Evolutionary conservation across 1,140 invertebrate species (phyloP).

Genomic region (Drosophila tropicalis): DNA sequence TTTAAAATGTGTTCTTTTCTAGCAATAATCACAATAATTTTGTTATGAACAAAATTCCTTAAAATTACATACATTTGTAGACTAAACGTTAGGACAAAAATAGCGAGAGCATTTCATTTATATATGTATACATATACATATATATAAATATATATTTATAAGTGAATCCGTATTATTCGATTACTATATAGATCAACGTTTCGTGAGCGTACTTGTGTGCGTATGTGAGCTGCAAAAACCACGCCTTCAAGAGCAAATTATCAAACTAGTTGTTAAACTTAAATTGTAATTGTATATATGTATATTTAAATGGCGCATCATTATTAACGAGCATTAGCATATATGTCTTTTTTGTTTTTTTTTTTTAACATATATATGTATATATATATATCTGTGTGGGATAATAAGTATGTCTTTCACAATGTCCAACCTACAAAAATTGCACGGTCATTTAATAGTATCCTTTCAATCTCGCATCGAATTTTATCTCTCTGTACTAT

Average conservation of each 20-base stretch:
- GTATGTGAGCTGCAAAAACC: slow-evolving; percentile 26
- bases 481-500: neutral
- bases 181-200: slow-evolving; percentile 74
- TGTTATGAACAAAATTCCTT: slow-evolving; percentile 81
- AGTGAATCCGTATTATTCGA: slow-evolving; percentile 57
- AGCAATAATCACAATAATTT: slow-evolving; percentile 82
- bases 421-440: slow-evolving; percentile 72
- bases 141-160: slow-evolving; percentile 32
- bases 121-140: slow-evolving; percentile 42
- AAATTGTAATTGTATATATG: slow-evolving; percentile 31
- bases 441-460: slow-evolving; percentile 73
- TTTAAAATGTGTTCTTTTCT: slow-evolving; percentile 82
- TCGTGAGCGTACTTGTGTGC: slow-evolving; percentile 56
- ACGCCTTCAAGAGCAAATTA: slow-evolving; percentile 39
- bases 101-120: slow-evolving; percentile 69
- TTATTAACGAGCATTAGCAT: slow-evolving; percentile 59
- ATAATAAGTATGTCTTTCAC: slow-evolving; percentile 36
- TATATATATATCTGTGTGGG: slow-evolving; percentile 28
- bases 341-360: slow-evolving; percentile 1
- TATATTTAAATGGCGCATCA: slow-evolving; percentile 80
- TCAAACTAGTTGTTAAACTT: slow-evolving; percentile 66
- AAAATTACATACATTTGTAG: slow-evolving; percentile 77
- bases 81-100: slow-evolving; percentile 80
- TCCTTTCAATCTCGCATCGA: slow-evolving; percentile 27
- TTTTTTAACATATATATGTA: too few relatives aligned